Evolutionary conservation across 2,797 vertebrate genomes (phyloP), one percentile per base, ranked within the genome.

Genomic region (Gallinago stenura): DNA sequence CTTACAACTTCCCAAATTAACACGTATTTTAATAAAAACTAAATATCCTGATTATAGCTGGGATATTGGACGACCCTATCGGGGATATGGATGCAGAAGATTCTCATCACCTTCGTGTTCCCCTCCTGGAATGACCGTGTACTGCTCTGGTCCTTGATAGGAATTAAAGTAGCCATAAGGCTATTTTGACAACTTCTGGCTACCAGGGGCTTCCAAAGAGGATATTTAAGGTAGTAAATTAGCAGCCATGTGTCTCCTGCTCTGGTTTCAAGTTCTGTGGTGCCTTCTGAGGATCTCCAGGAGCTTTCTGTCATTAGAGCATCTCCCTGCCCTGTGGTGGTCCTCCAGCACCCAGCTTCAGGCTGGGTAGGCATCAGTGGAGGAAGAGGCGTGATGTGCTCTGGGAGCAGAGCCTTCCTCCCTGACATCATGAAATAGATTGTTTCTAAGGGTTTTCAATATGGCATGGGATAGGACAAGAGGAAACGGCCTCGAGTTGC

Each of bases 1-100:
- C 91, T 92, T 91, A 39, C 73, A 48, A 5, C 53, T 78, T 68
- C 58, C 65, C 69, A 79, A 79, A 95, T 86, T 72, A 93, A 66
- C 83, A 88, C 26, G 0, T 46, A 48, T 56, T 72, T 88, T 31
- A 95, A 66, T 76, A 75, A 83, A 77, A 85, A 20, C 2, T 17
- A 69, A 85, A 81, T 51, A 76, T 58, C 51, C 70, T 4, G 3
- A 25, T 62, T 48, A 30, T 12, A 61, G 56, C 41, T 41, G 69
- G 89, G 69, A 60, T 57, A 54, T 6, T n/a, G 54, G 79, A 45
- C 1, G 8, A 25, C 37, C 26, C 50, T 56, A 39, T 12, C 10
- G 33, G 79, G 72, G 54, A 46, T 33, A 43, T 1, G 9, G 71
- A 54, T 37, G 65, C 48, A 87, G 46, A 48, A 33, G 78, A 24